Conservation (phyloP, 2,113 vertebrate species). For the Pampusana beccarii region DNA sequence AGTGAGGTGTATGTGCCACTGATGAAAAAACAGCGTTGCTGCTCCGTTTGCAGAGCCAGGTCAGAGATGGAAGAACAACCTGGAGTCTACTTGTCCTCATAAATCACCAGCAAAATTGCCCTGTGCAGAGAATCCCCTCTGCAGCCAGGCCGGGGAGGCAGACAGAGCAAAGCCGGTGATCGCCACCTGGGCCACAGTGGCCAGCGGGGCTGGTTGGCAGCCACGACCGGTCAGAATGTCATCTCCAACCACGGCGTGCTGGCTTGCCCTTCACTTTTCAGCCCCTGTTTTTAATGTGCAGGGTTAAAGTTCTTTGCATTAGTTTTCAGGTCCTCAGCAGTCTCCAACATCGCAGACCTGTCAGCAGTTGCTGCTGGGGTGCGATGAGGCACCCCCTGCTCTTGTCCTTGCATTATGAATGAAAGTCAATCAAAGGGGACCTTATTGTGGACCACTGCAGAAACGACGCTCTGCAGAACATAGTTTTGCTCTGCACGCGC, state of each 20-base stretch:
- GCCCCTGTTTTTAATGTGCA: neutral
- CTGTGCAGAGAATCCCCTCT: neutral
- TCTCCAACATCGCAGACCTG: neutral
- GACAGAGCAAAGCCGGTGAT: fast-evolving
- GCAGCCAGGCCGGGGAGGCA: fast-evolving
- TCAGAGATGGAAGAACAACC: neutral
- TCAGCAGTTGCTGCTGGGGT: neutral
- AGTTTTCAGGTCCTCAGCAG: neutral
- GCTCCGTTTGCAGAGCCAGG: neutral
- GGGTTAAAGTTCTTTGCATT: neutral
- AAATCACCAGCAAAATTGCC: neutral
- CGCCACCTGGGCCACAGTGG: fast-evolving
- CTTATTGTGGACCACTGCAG: neutral
- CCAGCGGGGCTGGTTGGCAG: neutral
- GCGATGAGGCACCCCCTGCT: neutral
- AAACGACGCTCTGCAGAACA: fast-evolving
- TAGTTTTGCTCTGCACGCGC: neutral
- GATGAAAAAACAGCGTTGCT: fast-evolving
- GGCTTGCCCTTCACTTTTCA: neutral
- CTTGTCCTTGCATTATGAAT: neutral
- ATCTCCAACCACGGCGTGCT: fast-evolving
- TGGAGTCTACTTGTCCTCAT: neutral
- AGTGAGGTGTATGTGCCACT: neutral
- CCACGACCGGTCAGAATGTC: neutral
- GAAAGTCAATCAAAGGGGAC: neutral